Evolutionary conservation across 1,140 invertebrate genomes (phyloP).

Genomic region (Micrasema minimum): DNA sequence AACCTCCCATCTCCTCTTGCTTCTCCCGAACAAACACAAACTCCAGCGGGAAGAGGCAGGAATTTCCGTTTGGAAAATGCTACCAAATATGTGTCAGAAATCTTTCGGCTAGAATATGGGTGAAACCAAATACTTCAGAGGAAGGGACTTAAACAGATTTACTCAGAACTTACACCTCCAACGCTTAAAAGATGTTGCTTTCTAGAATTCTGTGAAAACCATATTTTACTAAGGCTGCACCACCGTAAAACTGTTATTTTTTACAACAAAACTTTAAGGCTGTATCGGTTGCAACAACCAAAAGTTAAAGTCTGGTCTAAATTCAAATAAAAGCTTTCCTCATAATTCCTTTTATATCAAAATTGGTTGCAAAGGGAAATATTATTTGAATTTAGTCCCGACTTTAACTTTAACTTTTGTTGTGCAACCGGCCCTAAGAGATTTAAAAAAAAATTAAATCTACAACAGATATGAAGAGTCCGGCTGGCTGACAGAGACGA

Average conservation of each 20-base stretch:
- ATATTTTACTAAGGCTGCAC: background rate
- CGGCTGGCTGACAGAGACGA: no score
- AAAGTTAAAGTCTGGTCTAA: no score
- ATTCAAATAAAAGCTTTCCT: no score
- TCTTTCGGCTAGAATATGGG: background rate
- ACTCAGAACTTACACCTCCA: background rate
- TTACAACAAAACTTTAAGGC: background rate
- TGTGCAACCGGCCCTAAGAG: no score
- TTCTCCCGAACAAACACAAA: slow-evolving; percentile 15
- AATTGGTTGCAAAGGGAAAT: no score
- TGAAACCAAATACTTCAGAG: background rate
- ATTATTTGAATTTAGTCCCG: no score
- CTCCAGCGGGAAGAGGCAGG: background rate
- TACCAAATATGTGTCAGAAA: slow-evolving; percentile 24
- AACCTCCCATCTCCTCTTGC: slow-evolving; percentile 8
- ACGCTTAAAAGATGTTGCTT: background rate
- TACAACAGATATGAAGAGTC: no score
- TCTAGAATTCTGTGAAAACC: background rate
- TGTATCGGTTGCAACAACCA: background rate
- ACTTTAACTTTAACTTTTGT: no score
- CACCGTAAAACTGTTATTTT: background rate
- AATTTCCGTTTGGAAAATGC: slow-evolving; percentile 18
- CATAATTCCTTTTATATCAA: no score
- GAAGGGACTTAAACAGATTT: background rate
- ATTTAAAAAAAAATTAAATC: no score